Evolutionary conservation across 1,140 invertebrate species (phyloP).

Genomic region (Spodoptera frugiperda): DNA sequence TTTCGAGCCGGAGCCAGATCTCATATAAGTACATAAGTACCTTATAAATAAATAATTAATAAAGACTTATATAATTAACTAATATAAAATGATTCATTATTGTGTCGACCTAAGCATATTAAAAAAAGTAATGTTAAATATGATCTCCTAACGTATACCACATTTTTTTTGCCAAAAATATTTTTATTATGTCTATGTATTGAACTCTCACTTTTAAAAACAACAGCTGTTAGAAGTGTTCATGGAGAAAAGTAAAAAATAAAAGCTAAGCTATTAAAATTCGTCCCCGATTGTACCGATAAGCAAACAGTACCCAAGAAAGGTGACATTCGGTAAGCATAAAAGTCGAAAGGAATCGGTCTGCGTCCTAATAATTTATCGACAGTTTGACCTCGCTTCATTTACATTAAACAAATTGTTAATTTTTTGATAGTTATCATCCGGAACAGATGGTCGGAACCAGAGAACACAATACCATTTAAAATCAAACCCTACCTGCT

Average conservation of each 20-base stretch:
- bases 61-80: no score
- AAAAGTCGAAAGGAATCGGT: slow-evolving; percentile 74
- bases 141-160: no score
- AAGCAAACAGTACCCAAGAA: slow-evolving; percentile 75
- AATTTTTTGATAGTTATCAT: slow-evolving; percentile 85
- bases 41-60: no score
- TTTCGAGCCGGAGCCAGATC: no score
- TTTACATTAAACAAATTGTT: slow-evolving; percentile 86
- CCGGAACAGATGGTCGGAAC: slow-evolving; percentile 80
- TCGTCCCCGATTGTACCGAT: slow-evolving; percentile 73
- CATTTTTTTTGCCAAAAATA: no score
- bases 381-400: slow-evolving; percentile 79
- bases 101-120: no score
- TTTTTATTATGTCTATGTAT: no score
- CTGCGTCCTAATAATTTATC: slow-evolving; percentile 82
- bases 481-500: slow-evolving; percentile 47
- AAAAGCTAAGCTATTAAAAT: slow-evolving; percentile 67
- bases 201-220: slow-evolving; percentile 21
- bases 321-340: slow-evolving; percentile 83
- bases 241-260: slow-evolving; percentile 62
- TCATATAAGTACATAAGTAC: no score
- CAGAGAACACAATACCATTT: slow-evolving; percentile 42
- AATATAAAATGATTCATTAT: no score
- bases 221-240: slow-evolving; percentile 67
- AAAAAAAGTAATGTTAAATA: no score